phyloP scores from a whole-genome alignment of 2,797 vertebrate species.

The Acanthurus tractus region DNA sequence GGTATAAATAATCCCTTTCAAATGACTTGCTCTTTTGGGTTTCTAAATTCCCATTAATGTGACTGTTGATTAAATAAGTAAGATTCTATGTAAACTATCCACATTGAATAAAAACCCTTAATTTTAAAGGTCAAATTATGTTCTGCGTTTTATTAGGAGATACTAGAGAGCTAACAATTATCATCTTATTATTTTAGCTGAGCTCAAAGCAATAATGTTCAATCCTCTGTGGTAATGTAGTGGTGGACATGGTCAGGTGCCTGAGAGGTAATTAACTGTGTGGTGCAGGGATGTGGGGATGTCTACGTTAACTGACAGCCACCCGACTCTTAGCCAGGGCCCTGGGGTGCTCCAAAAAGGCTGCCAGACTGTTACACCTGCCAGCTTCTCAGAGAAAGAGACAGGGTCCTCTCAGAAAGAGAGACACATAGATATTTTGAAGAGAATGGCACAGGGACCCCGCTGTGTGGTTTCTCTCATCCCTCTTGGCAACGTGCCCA shows the following conservation, averaged over 20 bases:
- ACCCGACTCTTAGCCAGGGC: constrained; percentile 65
- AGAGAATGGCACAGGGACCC: constrained; percentile 57
- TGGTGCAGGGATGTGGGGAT: constrained; percentile 53
- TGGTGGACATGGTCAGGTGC: constrained; percentile 46
- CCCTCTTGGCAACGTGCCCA: constrained; percentile 53
- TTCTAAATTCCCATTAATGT: background rate
- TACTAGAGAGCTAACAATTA: background rate
- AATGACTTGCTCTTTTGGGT: too few relatives aligned
- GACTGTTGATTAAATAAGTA: constrained; percentile 29
- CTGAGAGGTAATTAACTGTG: constrained; percentile 72
- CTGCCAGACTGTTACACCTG: constrained; percentile 70
- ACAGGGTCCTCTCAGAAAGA: constrained; percentile 45
- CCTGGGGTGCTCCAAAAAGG: constrained; percentile 65
- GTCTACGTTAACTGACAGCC: constrained; percentile 65
- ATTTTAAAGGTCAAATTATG: background rate
- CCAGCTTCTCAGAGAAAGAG: constrained; percentile 59
- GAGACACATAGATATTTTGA: constrained; percentile 54
- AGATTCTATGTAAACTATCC: background rate
- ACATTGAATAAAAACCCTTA: constrained; percentile 1
- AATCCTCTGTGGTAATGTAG: constrained; percentile 29
- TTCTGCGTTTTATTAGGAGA: background rate
- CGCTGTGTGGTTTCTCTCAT: constrained; percentile 64
- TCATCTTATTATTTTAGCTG: constrained; percentile 11
- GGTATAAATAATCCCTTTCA: too few relatives aligned
- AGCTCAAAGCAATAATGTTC: constrained; percentile 13